Evolutionary conservation across 2,888 invertebrate species (phyloP), one percentile per base, ranked within the genome.

Genomic region (Drosophila algonquin): DNA sequence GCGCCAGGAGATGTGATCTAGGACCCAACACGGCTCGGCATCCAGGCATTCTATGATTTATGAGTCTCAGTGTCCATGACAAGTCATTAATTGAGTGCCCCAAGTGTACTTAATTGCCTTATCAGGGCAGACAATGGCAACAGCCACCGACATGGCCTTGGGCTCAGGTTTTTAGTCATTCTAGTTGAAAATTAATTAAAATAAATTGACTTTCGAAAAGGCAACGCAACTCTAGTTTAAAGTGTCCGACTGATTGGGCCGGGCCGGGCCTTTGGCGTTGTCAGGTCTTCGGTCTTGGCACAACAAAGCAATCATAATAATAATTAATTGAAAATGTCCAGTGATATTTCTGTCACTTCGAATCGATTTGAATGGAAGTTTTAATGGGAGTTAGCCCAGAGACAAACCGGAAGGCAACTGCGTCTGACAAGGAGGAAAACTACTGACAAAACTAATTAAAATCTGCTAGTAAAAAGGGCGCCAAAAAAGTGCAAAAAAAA

Each of bases 71-170:
- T 73, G 78, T 55, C 70, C 78, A 71, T 86, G 86, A 59, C 86
- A 78, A 68, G 76, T 76, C 80, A 82, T 88, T 86, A 88, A 82
- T 88, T 86, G 76, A 76, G 40, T 40, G n/a, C 51, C 76, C 74
- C 65, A 76, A 79, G 76, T 71, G 62, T 53, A 52, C 63, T 32
- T 71, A 73, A 71, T 71, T 73, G 63, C 52, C 73, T 72, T 72
- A 67, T 67, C 72, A 55, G 32, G 14, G 14, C 48, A 54, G 14
- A 45, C 52, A 54, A 21, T 46, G 46, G 51, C 18, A 56, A 21
- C 14, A 50, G 18, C n/a, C 14, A 27, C 12, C 18, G 21, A 50
- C 60, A 58, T 47, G 48, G 40, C 63, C 35, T 21, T 44, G 44
- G 30, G 48, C 58, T 64, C 51, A 65, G 51, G 67, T 53, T 65